phyloP scores from a whole-genome alignment of 2,113 vertebrate species.

The Neotoma lepida region DNA sequence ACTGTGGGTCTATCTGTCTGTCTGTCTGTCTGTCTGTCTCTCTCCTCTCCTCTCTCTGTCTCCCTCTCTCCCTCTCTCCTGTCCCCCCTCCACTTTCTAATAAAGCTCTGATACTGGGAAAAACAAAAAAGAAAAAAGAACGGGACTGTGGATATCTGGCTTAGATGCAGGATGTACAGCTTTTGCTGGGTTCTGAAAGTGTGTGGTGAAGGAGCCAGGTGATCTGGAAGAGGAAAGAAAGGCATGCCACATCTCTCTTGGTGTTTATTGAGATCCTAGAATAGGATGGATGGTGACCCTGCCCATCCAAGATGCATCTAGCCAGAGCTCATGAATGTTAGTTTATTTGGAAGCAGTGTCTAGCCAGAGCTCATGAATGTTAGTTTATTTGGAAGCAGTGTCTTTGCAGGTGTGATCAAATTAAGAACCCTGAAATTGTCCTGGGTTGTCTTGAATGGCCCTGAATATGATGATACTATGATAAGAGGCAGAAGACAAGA shows the following conservation, averaged over 20 bases:
- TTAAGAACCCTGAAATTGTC: background rate
- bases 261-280: background rate
- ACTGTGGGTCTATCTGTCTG: no score
- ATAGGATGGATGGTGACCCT: background rate
- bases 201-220: background rate
- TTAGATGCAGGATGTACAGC: background rate
- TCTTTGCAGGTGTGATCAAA: background rate
- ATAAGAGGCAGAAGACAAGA: background rate
- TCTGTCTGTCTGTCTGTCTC: no score
- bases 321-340: background rate
- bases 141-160: background rate
- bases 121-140: no score
- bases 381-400: background rate
- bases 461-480: background rate
- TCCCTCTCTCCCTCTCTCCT: no score
- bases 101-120: no score
- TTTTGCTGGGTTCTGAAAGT: background rate
- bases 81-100: no score
- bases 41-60: no score
- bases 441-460: background rate
- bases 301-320: background rate
- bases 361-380: background rate
- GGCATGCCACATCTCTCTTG: background rate
- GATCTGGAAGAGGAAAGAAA: background rate
- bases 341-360: background rate